These are phyloP conservation scores for Plecturocebus donacophilus DNA, from an alignment of 2,113 vertebrate species.

Conservation along the genomic window DNA sequence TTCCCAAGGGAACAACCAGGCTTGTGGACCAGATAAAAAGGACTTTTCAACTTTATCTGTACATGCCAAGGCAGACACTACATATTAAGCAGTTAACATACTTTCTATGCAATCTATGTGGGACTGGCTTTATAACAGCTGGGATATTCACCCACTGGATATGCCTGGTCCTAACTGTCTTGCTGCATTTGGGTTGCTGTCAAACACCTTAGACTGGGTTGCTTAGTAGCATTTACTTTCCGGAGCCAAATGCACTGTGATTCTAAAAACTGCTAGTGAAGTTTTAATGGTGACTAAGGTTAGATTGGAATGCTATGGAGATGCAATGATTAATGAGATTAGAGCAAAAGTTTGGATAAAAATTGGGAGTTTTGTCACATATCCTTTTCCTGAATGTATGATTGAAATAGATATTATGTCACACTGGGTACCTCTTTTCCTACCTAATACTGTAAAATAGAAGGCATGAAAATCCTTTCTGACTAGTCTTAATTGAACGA, in stretches of 20 bases:
- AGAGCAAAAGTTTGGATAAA: background rate
- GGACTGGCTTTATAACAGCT: background rate
- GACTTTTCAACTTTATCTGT: background rate
- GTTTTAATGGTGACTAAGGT: background rate
- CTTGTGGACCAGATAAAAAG: too few species aligned
- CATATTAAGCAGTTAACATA: background rate
- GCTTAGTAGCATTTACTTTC: background rate
- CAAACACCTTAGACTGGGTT: background rate
- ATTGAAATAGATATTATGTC: background rate
- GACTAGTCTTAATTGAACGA: background rate
- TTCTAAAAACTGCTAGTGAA: background rate
- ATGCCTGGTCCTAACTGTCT: background rate
- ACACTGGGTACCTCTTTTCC: background rate
- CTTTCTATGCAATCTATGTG: background rate
- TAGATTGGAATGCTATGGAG: background rate
- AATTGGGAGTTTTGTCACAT: background rate
- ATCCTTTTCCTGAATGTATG: background rate
- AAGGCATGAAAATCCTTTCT: background rate
- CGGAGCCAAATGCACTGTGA: background rate
- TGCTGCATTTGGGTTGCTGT: background rate
- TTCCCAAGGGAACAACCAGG: background rate
- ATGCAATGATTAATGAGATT: background rate
- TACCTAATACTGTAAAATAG: background rate
- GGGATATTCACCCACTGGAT: background rate
- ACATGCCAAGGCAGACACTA: background rate